These are phyloP conservation scores for Dryocosmus kuriphilus DNA, from an alignment of 2,888 invertebrate species.

Conservation along the genomic window DNA sequence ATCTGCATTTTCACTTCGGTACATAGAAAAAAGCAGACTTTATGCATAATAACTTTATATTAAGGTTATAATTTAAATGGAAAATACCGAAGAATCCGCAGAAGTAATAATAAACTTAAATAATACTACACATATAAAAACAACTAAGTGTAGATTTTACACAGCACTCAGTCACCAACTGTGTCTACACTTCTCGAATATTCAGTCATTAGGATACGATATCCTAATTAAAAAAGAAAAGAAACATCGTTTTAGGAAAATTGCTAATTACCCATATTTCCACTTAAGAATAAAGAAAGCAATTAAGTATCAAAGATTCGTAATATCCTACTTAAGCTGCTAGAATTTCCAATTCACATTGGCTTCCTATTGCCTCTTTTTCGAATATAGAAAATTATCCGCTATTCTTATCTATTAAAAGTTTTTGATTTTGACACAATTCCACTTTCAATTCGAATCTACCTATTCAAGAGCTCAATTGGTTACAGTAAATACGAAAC, in stretches of 20 bases:
- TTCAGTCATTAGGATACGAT: not conserved
- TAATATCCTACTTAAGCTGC: not conserved
- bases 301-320: not conserved
- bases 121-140: slow-evolving; percentile 20
- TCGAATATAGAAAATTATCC: not conserved
- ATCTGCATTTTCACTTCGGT: not conserved
- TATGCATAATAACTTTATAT: not conserved
- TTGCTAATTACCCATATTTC: not conserved
- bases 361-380: not conserved
- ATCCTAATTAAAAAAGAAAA: not conserved
- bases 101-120: not conserved
- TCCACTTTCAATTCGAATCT: slow-evolving; percentile 31
- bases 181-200: slow-evolving; percentile 4
- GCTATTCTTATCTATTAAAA: not conserved
- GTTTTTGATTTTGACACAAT: slow-evolving; percentile 34
- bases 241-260: not conserved
- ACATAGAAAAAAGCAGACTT: not conserved
- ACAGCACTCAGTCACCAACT: not conserved
- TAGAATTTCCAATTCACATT: not conserved
- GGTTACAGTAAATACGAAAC: not conserved
- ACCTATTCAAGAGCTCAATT: slow-evolving; percentile 19
- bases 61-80: not conserved
- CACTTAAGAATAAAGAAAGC: not conserved
- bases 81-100: not conserved
- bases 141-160: slow-evolving; percentile 11